Conservation (phyloP, 2,888 invertebrate species). For the Phalera bucephala region DNA sequence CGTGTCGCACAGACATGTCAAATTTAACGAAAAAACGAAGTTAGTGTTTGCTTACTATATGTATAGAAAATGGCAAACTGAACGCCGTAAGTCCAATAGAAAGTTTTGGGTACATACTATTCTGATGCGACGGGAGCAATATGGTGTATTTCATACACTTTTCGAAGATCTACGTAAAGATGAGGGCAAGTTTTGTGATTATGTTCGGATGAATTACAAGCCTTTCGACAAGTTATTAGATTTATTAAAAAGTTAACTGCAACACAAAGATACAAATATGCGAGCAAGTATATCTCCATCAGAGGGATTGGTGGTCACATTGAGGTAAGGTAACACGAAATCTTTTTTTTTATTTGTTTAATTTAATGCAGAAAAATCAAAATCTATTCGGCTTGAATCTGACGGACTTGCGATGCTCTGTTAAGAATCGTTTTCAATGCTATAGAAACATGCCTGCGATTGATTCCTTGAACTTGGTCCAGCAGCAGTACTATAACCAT, state of each 20-base stretch:
- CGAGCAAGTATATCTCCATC: conserved; percentile 11
- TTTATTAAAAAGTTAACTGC: conserved; percentile 22
- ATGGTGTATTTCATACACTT: conserved; percentile 25
- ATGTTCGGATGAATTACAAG: conserved; percentile 26
- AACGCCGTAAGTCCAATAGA: conserved; percentile 17
- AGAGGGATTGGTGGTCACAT: conserved; percentile 21
- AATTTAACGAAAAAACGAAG: conserved; percentile 11
- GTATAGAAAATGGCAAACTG: conserved; percentile 22
- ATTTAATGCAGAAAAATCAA: conserved; percentile 18
- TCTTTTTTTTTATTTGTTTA: conserved; percentile 10
- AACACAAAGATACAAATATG: conserved; percentile 24
- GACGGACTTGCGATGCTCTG: conserved; percentile 15
- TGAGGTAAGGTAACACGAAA: conserved; percentile 16
- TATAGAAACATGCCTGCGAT: conserved; percentile 11
- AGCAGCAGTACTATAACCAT: conserved; percentile 26
- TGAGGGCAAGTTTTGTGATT: conserved; percentile 23
- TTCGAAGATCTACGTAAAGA: conserved; percentile 25
- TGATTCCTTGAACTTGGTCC: conserved; percentile 16
- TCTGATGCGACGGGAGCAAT: conserved; percentile 18
- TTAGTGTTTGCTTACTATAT: too few species aligned
- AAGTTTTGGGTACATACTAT: conserved; percentile 24
- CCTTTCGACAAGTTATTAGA: conserved; percentile 22
- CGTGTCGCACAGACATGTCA: too few species aligned
- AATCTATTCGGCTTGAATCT: conserved; percentile 20
- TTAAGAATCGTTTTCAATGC: conserved; percentile 11